A percentile compares a stretch with the other conserved stretches of the same genome.
These are phyloP conservation scores for Mastigias papua DNA, from an alignment of 30 jellyfish, hydroid and myxozoan genomes.

Conservation along the genomic window DNA sequence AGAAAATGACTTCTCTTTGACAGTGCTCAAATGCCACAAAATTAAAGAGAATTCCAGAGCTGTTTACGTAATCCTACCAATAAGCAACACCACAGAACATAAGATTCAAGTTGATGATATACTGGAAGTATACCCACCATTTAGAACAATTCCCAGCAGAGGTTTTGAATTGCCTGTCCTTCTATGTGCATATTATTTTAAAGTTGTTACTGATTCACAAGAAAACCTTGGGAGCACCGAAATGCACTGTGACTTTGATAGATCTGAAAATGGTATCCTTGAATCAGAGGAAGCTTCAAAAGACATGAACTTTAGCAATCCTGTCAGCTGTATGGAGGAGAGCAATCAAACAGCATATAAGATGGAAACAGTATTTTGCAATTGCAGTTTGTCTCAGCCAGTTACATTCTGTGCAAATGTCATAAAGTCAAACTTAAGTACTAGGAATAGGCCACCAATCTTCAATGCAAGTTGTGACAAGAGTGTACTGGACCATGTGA, in stretches of 20 bases:
- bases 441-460: not conserved
- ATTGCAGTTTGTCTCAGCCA: conserved; percentile 14
- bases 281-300: not conserved
- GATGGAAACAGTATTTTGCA: not conserved
- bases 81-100: not conserved
- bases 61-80: conserved; percentile 25
- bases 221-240: not conserved
- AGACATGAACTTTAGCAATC: not conserved
- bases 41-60: conserved; percentile 1
- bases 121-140: conserved; percentile 45
- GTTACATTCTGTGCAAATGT: conserved; percentile 5
- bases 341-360: not conserved
- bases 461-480: not conserved
- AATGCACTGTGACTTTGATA: not conserved
- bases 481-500: not conserved
- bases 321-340: not conserved
- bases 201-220: not conserved
- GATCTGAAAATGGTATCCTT: not conserved
- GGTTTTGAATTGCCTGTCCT: not conserved
- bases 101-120: not conserved
- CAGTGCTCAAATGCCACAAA: conserved; percentile 22
- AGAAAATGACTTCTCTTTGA: conserved; percentile 7
- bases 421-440: not conserved
- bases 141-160: conserved; percentile 5
- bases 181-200: conserved; percentile 32